Evolutionary conservation across 2,888 invertebrate species (phyloP), one percentile per base, ranked within the genome.

Genomic region (Idaea aversata): DNA sequence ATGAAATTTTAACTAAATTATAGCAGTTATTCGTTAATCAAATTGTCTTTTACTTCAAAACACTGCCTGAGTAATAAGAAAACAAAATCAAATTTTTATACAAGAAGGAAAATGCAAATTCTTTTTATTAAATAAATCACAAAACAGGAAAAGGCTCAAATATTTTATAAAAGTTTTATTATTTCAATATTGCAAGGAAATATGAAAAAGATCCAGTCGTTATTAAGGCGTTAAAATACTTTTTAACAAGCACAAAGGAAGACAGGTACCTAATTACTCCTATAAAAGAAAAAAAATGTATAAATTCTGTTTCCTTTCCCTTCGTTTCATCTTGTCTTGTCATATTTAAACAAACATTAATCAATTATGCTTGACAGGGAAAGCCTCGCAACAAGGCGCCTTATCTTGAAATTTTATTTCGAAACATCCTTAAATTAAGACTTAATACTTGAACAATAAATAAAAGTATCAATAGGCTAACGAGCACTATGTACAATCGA

Each of bases 261-360:
- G 64, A 67, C 72, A 68, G 68, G 68, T 64, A 25, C 25, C 25
- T 25, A 66, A 68, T 67, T 67, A 63, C 65, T 67, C 57, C 59
- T 35, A 16, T 57, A 64, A 70, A 69, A 59, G 64, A 63, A 70
- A 66, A 63, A 65, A 68, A 68, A 67, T 65, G 63, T 68, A 59
- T 64, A 66, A 63, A 65, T 67, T 72, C 67, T 67, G 70, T 70
- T 73, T 67, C 62, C 64, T 62, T 67, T 67, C 63, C 67, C 47
- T 47, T 57, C 61, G 64, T 61, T 63, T 68, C 62, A 67, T 70
- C 70, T 71, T 70, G 68, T 72, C 57, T 72, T 65, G 35, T 73
- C 72, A 73, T 73, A 72, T 75, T 75, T 71, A 65, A 63, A 70
- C 63, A 65, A 63, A 63, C 68, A 74, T 75, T 73, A 71, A 75